Conservation (phyloP, 2,888 invertebrate species). For the Psylliodes chrysocephalus region DNA sequence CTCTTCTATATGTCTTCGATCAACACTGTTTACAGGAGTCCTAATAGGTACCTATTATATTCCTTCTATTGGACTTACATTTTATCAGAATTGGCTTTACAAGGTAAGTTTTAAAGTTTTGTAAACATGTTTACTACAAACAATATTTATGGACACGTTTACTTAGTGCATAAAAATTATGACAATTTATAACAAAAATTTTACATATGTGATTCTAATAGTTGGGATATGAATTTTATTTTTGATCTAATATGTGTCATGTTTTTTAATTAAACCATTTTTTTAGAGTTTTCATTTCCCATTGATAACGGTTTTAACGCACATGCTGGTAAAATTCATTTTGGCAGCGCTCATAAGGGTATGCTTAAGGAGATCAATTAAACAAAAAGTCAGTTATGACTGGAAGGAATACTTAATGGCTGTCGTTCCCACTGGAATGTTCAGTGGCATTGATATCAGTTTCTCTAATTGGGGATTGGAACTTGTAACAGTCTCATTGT, state of each 20-base stretch:
- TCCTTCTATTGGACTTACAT: slow-evolving; percentile 94
- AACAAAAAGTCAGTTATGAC: slow-evolving; percentile 74
- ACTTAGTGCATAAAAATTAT: too few species aligned
- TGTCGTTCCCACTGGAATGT: slow-evolving; percentile 87
- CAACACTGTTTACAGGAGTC: slow-evolving; percentile 59
- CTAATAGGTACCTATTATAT: slow-evolving; percentile 87
- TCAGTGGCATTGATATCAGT: slow-evolving; percentile 96
- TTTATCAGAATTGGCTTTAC: slow-evolving; percentile 94
- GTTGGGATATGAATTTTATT: too few species aligned
- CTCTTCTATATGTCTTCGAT: slow-evolving; percentile 59
- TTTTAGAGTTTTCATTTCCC: slow-evolving; percentile 88
- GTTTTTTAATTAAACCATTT: neutral
- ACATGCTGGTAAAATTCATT: slow-evolving; percentile 88
- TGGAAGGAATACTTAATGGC: slow-evolving; percentile 83
- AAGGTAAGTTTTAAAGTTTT: slow-evolving; percentile 68
- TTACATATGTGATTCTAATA: too few species aligned
- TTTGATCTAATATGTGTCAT: too few species aligned
- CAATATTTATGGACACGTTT: too few species aligned
- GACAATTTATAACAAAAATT: too few species aligned
- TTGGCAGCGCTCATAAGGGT: slow-evolving; percentile 78
- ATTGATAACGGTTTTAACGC: slow-evolving; percentile 88
- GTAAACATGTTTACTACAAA: slow-evolving; percentile 2
- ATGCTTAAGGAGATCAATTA: slow-evolving; percentile 69
- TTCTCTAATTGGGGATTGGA: slow-evolving; percentile 98
- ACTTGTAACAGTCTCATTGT: slow-evolving; percentile 92